phyloP scores from a whole-genome alignment of 2,888 invertebrate species.

The Harpalus rubripes region DNA sequence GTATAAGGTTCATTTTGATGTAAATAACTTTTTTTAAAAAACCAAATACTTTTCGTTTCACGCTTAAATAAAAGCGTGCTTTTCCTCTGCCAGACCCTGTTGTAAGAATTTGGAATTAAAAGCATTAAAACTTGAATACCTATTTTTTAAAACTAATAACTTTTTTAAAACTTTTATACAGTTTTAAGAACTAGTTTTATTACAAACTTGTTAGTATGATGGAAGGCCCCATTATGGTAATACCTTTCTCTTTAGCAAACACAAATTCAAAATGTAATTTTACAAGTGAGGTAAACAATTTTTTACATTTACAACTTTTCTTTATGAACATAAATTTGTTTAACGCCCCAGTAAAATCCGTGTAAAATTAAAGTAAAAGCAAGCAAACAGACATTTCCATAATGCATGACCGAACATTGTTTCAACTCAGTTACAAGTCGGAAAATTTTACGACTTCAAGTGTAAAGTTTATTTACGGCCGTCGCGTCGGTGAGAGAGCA shows the following conservation, averaged over 20 bases:
- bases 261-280: neutral
- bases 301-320: neutral
- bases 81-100: too few relatives aligned
- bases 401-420: neutral
- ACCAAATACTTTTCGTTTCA: too few relatives aligned
- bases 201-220: too few relatives aligned
- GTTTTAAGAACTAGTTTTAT: too few relatives aligned
- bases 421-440: slow-evolving; percentile 20
- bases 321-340: neutral
- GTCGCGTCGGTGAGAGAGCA: slow-evolving; percentile 5
- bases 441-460: slow-evolving; percentile 30
- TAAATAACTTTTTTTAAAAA: too few relatives aligned
- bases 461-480: slow-evolving; percentile 39
- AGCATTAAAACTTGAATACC: too few relatives aligned
- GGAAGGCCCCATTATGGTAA: too few relatives aligned
- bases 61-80: too few relatives aligned
- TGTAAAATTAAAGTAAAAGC: slow-evolving; percentile 2
- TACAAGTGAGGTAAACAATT: neutral
- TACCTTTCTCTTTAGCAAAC: neutral
- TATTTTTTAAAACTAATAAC: too few relatives aligned
- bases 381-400: neutral
- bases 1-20: too few relatives aligned
- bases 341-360: neutral
- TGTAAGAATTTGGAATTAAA: too few relatives aligned
- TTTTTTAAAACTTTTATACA: too few relatives aligned